Percentiles rank a stretch among this genome's conserved stretches.
Conservation (phyloP, 2,113 vertebrate genomes). For the Chroicocephalus ridibundus region DNA sequence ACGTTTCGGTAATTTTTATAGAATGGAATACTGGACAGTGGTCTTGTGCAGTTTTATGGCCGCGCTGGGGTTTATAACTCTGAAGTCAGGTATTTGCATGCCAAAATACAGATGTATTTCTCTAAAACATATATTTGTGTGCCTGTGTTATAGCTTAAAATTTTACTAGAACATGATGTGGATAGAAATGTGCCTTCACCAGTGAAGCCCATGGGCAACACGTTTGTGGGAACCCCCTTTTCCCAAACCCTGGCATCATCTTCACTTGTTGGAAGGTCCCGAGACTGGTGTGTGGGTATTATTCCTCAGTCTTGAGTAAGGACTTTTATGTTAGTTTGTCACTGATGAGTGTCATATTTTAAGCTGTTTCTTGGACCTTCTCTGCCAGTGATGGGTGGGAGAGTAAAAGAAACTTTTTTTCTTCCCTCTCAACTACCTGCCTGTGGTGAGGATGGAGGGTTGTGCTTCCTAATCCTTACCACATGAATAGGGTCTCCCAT, state of each 20-base stretch:
- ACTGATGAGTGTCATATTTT: background rate
- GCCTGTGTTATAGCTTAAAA: background rate
- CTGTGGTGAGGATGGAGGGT: background rate
- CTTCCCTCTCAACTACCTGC: background rate
- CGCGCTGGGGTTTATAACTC: background rate
- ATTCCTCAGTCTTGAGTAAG: background rate
- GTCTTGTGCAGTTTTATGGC: background rate
- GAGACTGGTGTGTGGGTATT: background rate
- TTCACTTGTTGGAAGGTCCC: background rate
- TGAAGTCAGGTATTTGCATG: constrained; percentile 2
- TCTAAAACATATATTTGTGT: background rate
- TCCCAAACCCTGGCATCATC: background rate
- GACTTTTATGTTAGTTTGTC: background rate
- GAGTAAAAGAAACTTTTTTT: background rate
- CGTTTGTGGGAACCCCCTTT: background rate
- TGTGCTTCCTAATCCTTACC: background rate
- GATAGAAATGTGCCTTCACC: background rate
- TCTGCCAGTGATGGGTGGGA: background rate
- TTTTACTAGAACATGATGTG: background rate
- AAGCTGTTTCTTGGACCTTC: background rate
- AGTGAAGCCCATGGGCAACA: background rate
- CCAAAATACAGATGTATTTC: background rate
- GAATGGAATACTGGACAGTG: constrained; percentile 22
- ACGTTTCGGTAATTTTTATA: constrained; percentile 8
- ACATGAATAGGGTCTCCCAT: background rate